Evolutionary conservation across 2,888 invertebrate species (phyloP), one percentile per base, ranked within the genome.

Genomic region (Drosophila vallismaia): DNA sequence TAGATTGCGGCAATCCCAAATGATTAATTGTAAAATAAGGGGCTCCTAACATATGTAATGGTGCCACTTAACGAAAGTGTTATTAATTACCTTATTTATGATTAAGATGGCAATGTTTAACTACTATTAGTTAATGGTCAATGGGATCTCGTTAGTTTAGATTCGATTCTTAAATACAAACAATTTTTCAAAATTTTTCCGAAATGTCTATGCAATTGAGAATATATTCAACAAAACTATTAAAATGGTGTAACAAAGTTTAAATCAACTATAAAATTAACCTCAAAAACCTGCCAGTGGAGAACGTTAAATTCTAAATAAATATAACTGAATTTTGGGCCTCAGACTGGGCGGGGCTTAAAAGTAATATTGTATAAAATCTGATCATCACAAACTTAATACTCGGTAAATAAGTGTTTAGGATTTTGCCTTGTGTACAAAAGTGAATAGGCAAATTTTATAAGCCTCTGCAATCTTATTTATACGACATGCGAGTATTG

Each of bases 391-490:
- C 12, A n/a, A 12, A 5, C 4, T n/a, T 36, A 36, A 36, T 36
- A 12, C 6, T 36, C 5, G n/a, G 36, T 36, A 36, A 36, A 12
- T 36, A 36, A 12, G n/a, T n/a, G 36, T 0, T 36, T 36, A 36
- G n/a, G 36, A 36, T n/a, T 36, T 36, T 6, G 36, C 6, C n/a
- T 36, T 12, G 36, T n/a, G n/a, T 6, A 36, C 36, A n/a, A 36
- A 36, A 36, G 36, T 36, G 36, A 36, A 36, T 36, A 6, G 36
- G 36, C 12, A 36, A 36, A 33, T 33, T 33, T 33, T 33, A 5
- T 33, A 33, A 36, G 36, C 36, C 36, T 36, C 36, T 36, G 36
- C 36, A 36, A 36, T 36, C n/a, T 12, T 36, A 36, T 36, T 36
- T 36, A 36, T 36, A 36, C 36, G 36, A 36, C 36, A 12, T n/a